Conservation (phyloP, 2,797 vertebrate genomes). For the Trachops cirrhosus region DNA sequence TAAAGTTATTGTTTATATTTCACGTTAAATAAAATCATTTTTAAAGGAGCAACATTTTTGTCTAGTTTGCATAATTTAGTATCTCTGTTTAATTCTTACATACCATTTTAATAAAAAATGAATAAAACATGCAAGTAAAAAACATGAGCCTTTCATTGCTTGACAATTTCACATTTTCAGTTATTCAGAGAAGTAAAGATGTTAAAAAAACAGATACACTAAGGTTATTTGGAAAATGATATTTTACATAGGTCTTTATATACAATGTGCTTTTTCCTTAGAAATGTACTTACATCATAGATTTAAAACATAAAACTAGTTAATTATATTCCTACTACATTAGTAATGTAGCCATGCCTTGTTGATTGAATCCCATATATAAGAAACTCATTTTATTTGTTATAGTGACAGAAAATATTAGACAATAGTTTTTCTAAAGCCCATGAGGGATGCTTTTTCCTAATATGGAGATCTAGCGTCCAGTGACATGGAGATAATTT, state of each 20-base stretch:
- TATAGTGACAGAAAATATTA: neutral
- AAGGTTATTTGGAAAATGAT: neutral
- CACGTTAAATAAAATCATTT: neutral
- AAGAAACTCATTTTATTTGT: neutral
- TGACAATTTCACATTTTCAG: neutral
- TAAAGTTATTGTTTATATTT: neutral
- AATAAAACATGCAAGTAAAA: neutral
- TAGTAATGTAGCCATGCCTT: neutral
- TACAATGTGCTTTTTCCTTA: neutral
- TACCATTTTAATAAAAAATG: neutral
- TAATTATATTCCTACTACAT: neutral
- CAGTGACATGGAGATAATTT: neutral
- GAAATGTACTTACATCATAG: neutral
- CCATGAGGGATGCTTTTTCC: neutral
- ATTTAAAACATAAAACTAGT: neutral
- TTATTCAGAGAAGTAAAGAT: neutral
- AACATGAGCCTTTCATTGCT: neutral
- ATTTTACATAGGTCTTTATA: neutral
- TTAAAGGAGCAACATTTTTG: neutral
- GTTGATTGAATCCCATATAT: neutral
- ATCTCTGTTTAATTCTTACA: neutral
- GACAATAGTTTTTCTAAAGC: neutral
- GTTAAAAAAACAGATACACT: neutral
- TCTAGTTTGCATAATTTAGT: fast-evolving
- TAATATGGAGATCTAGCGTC: neutral